phyloP scores from a whole-genome alignment of 2,888 invertebrate genomes.

The Caenorhabditis panamensis region DNA sequence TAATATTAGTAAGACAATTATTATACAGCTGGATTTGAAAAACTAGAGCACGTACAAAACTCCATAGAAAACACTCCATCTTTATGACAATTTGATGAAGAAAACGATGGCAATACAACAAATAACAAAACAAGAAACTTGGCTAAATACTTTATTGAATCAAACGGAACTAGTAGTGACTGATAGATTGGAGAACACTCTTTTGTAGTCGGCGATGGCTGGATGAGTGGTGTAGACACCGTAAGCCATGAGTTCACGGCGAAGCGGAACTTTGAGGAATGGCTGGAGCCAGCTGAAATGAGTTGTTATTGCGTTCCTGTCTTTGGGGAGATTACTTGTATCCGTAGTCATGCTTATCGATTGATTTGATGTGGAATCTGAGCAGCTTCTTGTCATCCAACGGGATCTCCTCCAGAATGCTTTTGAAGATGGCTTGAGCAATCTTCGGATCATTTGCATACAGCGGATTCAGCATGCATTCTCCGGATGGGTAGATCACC shows the following conservation, averaged over 20 bases:
- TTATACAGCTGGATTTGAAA: too few relatives aligned
- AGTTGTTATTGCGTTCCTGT: too few relatives aligned
- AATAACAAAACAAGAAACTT: too few relatives aligned
- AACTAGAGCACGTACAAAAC: too few relatives aligned
- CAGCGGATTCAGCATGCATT: conserved; percentile 31
- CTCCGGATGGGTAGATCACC: conserved; percentile 27
- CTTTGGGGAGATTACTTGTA: too few relatives aligned
- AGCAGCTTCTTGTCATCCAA: neutral
- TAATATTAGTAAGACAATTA: too few relatives aligned
- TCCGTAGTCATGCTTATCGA: neutral
- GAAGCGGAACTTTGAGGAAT: neutral
- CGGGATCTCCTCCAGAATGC: conserved; percentile 22
- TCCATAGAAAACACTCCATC: too few relatives aligned
- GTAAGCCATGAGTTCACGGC: neutral
- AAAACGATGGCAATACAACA: too few relatives aligned
- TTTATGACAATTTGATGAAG: too few relatives aligned
- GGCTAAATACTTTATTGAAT: neutral
- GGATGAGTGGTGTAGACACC: neutral
- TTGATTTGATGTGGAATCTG: neutral
- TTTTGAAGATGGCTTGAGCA: conserved; percentile 30
- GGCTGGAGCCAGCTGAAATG: neutral
- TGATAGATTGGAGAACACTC: neutral
- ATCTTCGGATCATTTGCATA: conserved; percentile 34
- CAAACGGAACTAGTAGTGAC: conserved; percentile 1
- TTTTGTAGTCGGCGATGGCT: neutral